These are phyloP conservation scores for Drosophila lini DNA, from an alignment of 1,140 invertebrate species.

Conservation along the genomic window DNA sequence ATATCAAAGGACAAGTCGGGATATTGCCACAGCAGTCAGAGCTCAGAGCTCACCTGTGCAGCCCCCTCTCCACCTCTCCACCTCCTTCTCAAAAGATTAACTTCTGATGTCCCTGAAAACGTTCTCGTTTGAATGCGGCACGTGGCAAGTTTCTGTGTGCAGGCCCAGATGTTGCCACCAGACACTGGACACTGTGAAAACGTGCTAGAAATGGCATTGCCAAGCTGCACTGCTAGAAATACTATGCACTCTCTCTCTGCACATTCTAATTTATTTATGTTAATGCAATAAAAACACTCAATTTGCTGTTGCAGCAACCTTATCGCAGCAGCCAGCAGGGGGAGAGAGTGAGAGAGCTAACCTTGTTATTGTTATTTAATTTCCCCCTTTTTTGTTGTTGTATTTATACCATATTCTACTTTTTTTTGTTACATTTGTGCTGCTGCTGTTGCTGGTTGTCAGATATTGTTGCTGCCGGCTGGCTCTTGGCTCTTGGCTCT, in stretches of 20 bases:
- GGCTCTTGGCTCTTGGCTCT: constrained; percentile 18
- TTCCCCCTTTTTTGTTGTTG: constrained; percentile 63
- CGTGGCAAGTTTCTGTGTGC: constrained; percentile 41
- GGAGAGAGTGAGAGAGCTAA: constrained; percentile 46
- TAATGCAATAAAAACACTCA: constrained; percentile 82
- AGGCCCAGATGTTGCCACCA: constrained; percentile 2
- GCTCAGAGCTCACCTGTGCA: constrained; percentile 17
- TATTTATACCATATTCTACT: constrained; percentile 23
- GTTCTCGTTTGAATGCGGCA: constrained; percentile 33
- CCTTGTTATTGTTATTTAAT: constrained; percentile 82
- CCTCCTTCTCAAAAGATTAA: constrained; percentile 7
- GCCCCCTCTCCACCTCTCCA: neutral
- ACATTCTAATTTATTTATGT: constrained; percentile 81
- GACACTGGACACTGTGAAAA: constrained; percentile 15
- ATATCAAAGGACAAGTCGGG: constrained; percentile 27
- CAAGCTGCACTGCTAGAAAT: constrained; percentile 11
- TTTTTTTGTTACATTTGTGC: constrained; percentile 50
- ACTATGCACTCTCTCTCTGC: constrained; percentile 9
- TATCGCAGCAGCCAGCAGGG: constrained; percentile 36
- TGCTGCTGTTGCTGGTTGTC: constrained; percentile 41
- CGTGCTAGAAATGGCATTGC: constrained; percentile 38
- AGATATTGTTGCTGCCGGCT: constrained; percentile 27
- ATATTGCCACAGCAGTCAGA: neutral
- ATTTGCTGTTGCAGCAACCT: constrained; percentile 52
- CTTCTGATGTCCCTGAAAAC: constrained; percentile 3